Evolutionary conservation across 2,888 invertebrate genomes (phyloP).

Genomic region (Podotricha telesiphe): DNA sequence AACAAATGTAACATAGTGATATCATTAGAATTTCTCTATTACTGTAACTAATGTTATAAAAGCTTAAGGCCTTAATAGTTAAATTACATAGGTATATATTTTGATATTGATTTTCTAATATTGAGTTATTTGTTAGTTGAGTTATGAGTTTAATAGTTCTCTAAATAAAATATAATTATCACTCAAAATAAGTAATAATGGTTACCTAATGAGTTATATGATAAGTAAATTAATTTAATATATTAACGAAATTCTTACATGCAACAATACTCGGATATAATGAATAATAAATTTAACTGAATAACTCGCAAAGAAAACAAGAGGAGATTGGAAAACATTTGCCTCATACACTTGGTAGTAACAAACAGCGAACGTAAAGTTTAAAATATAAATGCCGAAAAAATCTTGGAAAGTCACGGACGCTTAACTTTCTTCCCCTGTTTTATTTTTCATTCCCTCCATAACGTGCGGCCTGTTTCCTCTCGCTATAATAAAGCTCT

Average conservation of each 20-base stretch:
- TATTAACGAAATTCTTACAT: not conserved
- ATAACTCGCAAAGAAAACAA: conserved; percentile 65
- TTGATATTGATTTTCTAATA: no score
- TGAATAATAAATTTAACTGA: conserved; percentile 57
- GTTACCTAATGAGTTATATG: no score
- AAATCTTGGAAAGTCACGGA: conserved; percentile 84
- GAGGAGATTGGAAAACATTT: conserved; percentile 73
- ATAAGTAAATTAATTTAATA: no score
- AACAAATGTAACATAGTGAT: not conserved
- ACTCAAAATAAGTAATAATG: no score
- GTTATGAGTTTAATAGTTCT: no score
- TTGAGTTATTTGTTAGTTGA: no score
- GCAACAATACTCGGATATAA: not conserved
- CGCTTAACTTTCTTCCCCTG: conserved; percentile 84
- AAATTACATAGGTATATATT: no score
- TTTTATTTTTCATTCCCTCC: conserved; percentile 82
- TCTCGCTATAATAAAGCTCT: conserved; percentile 54
- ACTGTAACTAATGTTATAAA: no score
- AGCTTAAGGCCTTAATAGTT: no score
- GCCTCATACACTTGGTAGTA: conserved; percentile 71
- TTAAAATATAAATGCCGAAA: conserved; percentile 81
- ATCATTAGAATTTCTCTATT: not conserved
- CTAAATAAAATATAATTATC: no score
- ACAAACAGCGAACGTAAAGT: conserved; percentile 70
- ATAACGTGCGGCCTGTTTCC: conserved; percentile 61